phyloP scores from a whole-genome alignment of 2,113 vertebrate genomes.

The Dolichallabes microphthalmus region DNA sequence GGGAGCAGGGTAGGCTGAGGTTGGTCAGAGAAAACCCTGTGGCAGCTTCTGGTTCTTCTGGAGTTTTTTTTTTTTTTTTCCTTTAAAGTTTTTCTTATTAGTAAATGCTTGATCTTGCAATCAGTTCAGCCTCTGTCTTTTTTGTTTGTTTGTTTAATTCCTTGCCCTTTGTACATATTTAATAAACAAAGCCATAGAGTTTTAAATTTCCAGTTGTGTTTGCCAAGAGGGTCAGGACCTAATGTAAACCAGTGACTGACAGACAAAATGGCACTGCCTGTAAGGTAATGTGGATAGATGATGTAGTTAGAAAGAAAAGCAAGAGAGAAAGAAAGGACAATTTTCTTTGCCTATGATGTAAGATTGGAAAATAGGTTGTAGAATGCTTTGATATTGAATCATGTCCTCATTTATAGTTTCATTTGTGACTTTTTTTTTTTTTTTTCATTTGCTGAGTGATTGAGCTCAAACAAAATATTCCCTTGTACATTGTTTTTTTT shows the following conservation, averaged over 20 bases:
- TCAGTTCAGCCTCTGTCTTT: constrained; percentile 15
- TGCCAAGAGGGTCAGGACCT: constrained; percentile 1
- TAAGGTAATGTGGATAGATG: constrained; percentile 31
- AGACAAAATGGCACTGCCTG: constrained; percentile 25
- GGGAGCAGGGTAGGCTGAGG: constrained; percentile 11
- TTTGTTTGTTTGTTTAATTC: not conserved
- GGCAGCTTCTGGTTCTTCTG: constrained; percentile 2
- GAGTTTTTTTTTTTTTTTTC: not conserved
- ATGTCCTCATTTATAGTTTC: constrained; percentile 31
- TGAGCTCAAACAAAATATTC: constrained; percentile 15
- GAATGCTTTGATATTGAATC: constrained; percentile 25
- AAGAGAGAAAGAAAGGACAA: not conserved
- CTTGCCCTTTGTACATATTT: constrained; percentile 11
- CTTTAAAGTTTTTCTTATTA: not conserved
- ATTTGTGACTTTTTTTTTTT: constrained; percentile 19
- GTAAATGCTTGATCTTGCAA: constrained; percentile 8
- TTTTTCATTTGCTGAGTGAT: constrained; percentile 6
- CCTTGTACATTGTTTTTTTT: constrained; percentile 38
- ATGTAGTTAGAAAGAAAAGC: constrained; percentile 17
- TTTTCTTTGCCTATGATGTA: constrained; percentile 10
- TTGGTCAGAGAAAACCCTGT: constrained; percentile 25
- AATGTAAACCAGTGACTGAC: not conserved
- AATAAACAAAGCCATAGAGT: constrained; percentile 46
- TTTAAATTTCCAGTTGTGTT: constrained; percentile 31
- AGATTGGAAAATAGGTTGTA: constrained; percentile 19